phyloP scores from a whole-genome alignment of 2,797 vertebrate genomes.

The Huso huso region DNA sequence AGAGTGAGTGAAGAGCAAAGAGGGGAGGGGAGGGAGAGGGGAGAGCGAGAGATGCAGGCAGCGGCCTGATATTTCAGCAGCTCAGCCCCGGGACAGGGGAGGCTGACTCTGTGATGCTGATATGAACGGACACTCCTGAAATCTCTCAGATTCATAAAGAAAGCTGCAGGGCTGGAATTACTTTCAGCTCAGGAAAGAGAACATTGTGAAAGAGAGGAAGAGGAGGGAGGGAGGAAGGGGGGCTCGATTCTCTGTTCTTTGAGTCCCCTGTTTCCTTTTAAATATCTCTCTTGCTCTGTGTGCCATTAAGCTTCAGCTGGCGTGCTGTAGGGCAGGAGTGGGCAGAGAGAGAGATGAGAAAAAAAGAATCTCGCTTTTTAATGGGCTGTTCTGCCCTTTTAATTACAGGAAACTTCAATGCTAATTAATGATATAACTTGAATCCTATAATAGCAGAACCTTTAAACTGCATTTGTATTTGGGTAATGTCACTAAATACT shows the following conservation, averaged over 20 bases:
- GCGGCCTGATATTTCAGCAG: conserved; percentile 14
- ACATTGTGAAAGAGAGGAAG: conserved; percentile 36
- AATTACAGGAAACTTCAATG: not conserved
- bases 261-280: not conserved
- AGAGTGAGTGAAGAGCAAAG: not conserved
- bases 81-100: conserved; percentile 26
- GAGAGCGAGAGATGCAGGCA: conserved; percentile 1
- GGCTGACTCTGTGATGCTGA: conserved; percentile 45
- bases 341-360: not conserved
- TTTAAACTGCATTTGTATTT: no score
- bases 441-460: not conserved
- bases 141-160: conserved; percentile 34
- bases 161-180: conserved; percentile 47
- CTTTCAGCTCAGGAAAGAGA: conserved; percentile 49
- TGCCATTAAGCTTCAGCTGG: not conserved
- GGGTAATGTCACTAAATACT: no score
- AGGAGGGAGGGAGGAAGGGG: conserved; percentile 29
- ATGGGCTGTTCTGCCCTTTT: not conserved
- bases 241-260: not conserved
- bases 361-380: no score
- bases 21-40: conserved; percentile 8
- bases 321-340: not conserved
- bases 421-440: not conserved
- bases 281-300: not conserved
- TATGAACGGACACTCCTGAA: conserved; percentile 44